Evolutionary conservation across 2,797 vertebrate species (phyloP).

Genomic region (Geotrypetes seraphini): DNA sequence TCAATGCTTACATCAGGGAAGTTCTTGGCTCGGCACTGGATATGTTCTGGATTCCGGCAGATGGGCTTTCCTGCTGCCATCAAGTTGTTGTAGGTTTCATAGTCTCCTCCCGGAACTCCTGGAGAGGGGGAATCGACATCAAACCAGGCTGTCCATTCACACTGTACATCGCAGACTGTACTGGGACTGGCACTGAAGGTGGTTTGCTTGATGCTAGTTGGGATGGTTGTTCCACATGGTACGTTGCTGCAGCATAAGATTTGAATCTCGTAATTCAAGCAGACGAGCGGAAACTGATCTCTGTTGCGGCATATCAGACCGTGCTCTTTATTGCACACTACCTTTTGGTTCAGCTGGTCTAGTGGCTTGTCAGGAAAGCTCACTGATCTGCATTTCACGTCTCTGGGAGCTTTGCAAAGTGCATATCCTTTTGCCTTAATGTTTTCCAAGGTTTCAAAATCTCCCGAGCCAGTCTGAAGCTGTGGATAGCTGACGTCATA

Average conservation of each 20-base stretch:
- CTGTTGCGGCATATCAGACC: slow-evolving; percentile 24
- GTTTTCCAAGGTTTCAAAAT: too few species aligned
- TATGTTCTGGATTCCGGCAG: neutral
- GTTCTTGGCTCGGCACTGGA: slow-evolving; percentile 20
- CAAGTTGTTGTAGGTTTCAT: slow-evolving; percentile 41
- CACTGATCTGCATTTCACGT: too few species aligned
- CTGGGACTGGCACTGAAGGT: neutral
- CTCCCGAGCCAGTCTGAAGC: too few species aligned
- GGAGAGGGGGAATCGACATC: slow-evolving; percentile 38
- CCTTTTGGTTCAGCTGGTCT: slow-evolving; percentile 11
- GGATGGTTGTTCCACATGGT: too few species aligned
- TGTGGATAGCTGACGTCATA: too few species aligned
- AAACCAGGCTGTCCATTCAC: slow-evolving; percentile 43
- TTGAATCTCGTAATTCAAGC: slow-evolving; percentile 22
- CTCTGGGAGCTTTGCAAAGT: too few species aligned
- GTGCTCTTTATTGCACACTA: slow-evolving; percentile 1
- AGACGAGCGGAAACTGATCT: slow-evolving; percentile 14
- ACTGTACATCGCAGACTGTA: neutral
- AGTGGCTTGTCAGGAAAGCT: neutral
- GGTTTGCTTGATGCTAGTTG: too few species aligned
- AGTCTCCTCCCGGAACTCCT: slow-evolving; percentile 34
- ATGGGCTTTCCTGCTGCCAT: neutral
- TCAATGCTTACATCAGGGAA: neutral
- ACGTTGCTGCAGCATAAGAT: slow-evolving; percentile 31
- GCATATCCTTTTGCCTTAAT: too few species aligned